Conservation (phyloP, 2,888 invertebrate genomes). For the Dryococelus australis region DNA sequence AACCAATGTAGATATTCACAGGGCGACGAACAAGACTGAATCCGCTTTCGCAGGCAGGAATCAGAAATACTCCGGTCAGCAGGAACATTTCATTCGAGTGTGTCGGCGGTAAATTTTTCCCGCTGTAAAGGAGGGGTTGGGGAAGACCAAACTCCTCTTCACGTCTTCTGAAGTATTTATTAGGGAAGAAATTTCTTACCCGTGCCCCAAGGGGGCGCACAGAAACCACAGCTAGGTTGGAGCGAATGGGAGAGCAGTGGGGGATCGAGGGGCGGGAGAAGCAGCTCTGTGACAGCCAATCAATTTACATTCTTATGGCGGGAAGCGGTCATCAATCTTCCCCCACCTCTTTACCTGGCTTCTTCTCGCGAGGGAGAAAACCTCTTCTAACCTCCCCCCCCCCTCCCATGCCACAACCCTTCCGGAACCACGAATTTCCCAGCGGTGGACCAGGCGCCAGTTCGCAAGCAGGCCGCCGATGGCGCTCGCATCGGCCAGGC, state of each 20-base stretch:
- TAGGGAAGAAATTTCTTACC: not conserved
- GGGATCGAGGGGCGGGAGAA: not conserved
- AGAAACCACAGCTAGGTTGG: not conserved
- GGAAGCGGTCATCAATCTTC: slow-evolving; percentile 28
- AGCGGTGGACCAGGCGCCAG: not conserved
- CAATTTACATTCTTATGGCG: slow-evolving; percentile 27
- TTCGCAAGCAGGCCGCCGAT: not conserved
- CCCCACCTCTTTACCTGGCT: not conserved
- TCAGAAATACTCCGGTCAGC: not conserved
- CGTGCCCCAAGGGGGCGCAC: not conserved
- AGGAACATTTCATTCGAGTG: not conserved
- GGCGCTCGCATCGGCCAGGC: not conserved
- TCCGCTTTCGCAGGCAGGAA: not conserved
- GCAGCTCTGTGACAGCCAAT: slow-evolving; percentile 24
- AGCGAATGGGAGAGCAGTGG: no score
- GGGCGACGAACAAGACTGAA: no score
- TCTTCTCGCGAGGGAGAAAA: not conserved
- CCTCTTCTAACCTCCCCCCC: not conserved
- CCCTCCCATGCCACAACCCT: no score
- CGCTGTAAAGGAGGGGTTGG: not conserved
- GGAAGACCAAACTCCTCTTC: not conserved
- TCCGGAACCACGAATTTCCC: not conserved
- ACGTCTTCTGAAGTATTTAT: slow-evolving; percentile 6
- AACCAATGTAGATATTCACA: no score
- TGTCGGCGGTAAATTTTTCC: not conserved